Evolutionary conservation across 2,888 invertebrate species (phyloP).

Genomic region (Boloria euphrosyne): DNA sequence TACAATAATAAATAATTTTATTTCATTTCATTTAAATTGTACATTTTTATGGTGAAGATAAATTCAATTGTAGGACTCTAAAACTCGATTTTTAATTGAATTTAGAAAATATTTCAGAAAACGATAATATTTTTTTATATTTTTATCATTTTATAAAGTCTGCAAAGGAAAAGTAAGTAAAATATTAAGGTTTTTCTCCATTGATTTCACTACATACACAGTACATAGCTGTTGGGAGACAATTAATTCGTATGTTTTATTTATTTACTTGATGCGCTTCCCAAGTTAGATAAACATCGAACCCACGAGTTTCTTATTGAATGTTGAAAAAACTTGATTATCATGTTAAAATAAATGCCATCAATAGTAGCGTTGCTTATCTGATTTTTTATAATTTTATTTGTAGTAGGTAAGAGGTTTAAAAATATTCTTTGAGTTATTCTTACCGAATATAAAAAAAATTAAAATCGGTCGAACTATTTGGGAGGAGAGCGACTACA

Average conservation of each 20-base stretch:
- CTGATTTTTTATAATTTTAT: constrained; percentile 6
- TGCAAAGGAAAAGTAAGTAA: constrained; percentile 12
- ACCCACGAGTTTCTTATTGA: constrained; percentile 31
- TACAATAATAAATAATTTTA: neutral
- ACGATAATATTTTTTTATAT: neutral
- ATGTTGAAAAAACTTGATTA: constrained; percentile 28
- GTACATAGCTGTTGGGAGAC: constrained; percentile 32
- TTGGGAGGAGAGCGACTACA: too few species aligned
- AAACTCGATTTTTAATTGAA: too few species aligned
- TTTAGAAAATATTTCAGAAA: neutral
- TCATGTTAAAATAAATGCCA: constrained; percentile 26
- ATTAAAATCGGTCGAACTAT: too few species aligned
- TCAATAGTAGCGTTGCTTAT: constrained; percentile 15
- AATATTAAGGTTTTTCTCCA: constrained; percentile 18
- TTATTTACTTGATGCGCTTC: constrained; percentile 29
- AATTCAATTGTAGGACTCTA: too few species aligned
- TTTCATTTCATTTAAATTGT: neutral
- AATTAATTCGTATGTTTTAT: constrained; percentile 42
- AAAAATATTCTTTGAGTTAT: too few species aligned
- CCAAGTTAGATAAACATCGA: constrained; percentile 30
- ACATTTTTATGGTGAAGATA: too few species aligned
- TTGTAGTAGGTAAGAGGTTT: too few species aligned
- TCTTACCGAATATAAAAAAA: too few species aligned
- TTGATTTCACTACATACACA: constrained; percentile 38
- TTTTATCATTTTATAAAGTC: constrained; percentile 7